Percentiles rank a stretch among this genome's conserved stretches.
Conservation (phyloP, 2,888 invertebrate species). For the Exephanes ischioxanthus region DNA sequence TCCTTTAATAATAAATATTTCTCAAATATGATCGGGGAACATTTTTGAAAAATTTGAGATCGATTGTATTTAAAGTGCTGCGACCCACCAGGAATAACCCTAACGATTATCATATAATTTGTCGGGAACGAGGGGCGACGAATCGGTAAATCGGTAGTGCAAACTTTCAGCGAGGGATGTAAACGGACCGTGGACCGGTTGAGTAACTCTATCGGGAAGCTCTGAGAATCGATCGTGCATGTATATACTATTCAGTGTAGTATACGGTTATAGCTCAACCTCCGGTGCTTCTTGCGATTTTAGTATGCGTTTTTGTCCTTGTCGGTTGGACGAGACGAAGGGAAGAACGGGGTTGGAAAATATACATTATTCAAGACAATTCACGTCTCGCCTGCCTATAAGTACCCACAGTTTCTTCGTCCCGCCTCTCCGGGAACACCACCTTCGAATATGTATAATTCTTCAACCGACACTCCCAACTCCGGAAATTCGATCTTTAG, state of each 20-base stretch:
- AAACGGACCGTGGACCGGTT: constrained; percentile 29
- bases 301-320: constrained; percentile 36
- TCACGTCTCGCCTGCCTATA: constrained; percentile 21
- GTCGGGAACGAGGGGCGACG: neutral
- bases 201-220: constrained; percentile 18
- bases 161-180: constrained; percentile 46
- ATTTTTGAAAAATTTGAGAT: neutral
- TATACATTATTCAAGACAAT: constrained; percentile 59
- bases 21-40: no score
- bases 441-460: constrained; percentile 34
- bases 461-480: constrained; percentile 22
- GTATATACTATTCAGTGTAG: neutral
- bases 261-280: constrained; percentile 6
- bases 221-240: constrained; percentile 18
- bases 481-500: constrained; percentile 38
- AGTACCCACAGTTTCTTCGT: constrained; percentile 10
- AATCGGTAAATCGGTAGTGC: constrained; percentile 50
- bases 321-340: constrained; percentile 2
- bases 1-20: no score
- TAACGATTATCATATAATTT: constrained; percentile 11
- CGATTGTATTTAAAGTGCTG: neutral
- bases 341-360: constrained; percentile 29
- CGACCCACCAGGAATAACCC: neutral
- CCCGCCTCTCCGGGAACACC: neutral
- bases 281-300: constrained; percentile 19